Percentiles rank a stretch among this genome's conserved stretches.
Conservation (phyloP, 2,888 invertebrate genomes). For the Dynastes maya region DNA sequence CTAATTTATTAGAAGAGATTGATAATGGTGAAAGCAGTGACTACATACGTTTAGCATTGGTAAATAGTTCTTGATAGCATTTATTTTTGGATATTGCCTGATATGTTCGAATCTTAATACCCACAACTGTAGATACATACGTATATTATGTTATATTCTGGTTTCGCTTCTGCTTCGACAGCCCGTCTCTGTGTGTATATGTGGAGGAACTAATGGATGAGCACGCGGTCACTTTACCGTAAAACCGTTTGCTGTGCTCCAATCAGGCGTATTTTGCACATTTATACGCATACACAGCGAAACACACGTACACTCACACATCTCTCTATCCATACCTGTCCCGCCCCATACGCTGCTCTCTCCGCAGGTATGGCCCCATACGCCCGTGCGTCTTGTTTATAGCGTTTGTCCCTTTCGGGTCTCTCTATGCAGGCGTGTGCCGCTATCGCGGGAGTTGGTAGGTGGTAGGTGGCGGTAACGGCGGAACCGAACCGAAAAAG, state of each 20-base stretch:
- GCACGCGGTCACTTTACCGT: conserved; percentile 68
- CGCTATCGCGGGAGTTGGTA: not conserved
- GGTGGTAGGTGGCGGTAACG: not conserved
- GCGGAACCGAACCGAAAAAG: conserved; percentile 23
- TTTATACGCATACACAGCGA: conserved; percentile 16
- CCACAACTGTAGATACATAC: not conserved
- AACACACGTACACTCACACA: conserved; percentile 40
- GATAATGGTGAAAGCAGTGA: too few species aligned
- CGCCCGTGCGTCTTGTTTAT: conserved; percentile 35
- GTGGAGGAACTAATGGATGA: conserved; percentile 58
- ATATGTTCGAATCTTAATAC: too few species aligned
- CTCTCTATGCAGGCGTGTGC: conserved; percentile 4
- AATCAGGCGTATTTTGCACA: conserved; percentile 67
- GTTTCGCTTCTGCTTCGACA: conserved; percentile 47
- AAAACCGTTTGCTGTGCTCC: conserved; percentile 70
- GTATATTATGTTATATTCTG: conserved; percentile 30
- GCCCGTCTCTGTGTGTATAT: conserved; percentile 21
- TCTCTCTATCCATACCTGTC: conserved; percentile 49
- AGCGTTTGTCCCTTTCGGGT: conserved; percentile 13
- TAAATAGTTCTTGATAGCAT: too few species aligned
- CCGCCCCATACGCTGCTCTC: conserved; percentile 33
- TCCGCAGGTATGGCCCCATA: not conserved
- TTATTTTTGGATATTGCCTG: too few species aligned
- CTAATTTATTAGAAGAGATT: too few species aligned
- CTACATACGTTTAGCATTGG: too few species aligned